Conservation (phyloP, 1,140 invertebrate genomes). For the Campoletis sonorensis region DNA sequence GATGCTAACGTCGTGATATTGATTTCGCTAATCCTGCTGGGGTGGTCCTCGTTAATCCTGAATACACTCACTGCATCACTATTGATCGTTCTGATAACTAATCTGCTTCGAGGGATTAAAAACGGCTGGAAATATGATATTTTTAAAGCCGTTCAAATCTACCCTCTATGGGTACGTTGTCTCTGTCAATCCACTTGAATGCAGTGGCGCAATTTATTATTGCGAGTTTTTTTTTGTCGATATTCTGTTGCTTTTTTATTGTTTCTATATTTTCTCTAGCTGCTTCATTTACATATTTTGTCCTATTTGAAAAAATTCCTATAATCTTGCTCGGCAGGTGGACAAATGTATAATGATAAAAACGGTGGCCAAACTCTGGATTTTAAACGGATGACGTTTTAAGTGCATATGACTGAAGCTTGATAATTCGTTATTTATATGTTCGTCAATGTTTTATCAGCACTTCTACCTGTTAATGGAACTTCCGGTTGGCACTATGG, state of each 20-base stretch:
- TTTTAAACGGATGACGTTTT: background rate
- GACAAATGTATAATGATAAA: background rate
- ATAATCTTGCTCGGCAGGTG: background rate
- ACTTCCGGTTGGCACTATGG: conserved; percentile 1
- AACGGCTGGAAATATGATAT: background rate
- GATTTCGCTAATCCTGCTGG: conserved; percentile 7
- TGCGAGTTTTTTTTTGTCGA: no score
- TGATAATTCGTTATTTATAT: background rate
- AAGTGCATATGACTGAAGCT: background rate
- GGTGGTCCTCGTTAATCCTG: conserved; percentile 6
- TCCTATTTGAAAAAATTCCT: background rate
- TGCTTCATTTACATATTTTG: background rate
- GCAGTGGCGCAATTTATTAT: no score
- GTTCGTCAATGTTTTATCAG: conserved; percentile 1
- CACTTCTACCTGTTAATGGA: conserved; percentile 22
- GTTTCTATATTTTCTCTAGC: no score
- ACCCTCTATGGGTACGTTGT: background rate
- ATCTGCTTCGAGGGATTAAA: background rate
- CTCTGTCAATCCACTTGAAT: background rate
- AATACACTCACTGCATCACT: background rate
- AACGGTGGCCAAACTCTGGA: background rate
- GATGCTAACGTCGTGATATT: conserved; percentile 28
- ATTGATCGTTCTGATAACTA: conserved; percentile 19
- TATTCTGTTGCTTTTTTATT: no score
- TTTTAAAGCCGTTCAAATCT: background rate